Evolutionary conservation across 2,888 invertebrate species (phyloP).

Genomic region (Muschampia plurimacula): DNA sequence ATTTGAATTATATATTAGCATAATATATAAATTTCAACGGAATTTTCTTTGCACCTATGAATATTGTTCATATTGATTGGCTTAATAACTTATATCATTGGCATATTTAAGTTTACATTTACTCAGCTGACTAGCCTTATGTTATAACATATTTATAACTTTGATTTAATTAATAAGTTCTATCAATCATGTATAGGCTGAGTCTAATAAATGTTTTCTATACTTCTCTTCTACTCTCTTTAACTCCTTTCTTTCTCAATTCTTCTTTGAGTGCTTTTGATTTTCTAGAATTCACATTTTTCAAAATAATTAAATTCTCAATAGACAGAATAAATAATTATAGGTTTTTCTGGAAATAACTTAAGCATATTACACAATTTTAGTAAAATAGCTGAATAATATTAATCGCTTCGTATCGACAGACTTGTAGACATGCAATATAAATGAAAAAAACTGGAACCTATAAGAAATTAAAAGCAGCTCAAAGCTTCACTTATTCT

Average conservation of each 20-base stretch:
- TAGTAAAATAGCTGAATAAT: not conserved
- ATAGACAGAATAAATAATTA: not conserved
- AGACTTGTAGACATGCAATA: not conserved
- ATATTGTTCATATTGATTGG: conserved; percentile 9
- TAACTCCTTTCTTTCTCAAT: conserved; percentile 55
- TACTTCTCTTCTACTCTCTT: conserved; percentile 58
- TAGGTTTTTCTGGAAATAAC: no score
- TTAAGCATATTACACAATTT: no score
- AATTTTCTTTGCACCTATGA: not conserved
- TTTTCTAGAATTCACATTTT: conserved; percentile 39
- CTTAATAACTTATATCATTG: conserved; percentile 20
- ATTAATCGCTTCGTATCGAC: not conserved
- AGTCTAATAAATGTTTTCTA: conserved; percentile 39
- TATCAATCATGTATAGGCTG: not conserved
- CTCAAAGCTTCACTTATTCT: conserved; percentile 36
- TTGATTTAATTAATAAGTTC: not conserved
- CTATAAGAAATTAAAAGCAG: conserved; percentile 40
- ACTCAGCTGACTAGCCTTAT: not conserved
- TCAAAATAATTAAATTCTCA: not conserved
- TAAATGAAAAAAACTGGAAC: not conserved
- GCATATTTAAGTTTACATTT: conserved; percentile 15
- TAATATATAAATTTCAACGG: not conserved
- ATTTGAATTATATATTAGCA: not conserved
- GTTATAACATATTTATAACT: not conserved
- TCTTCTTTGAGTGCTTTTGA: conserved; percentile 62